Evolutionary conservation across 2,888 invertebrate genomes (phyloP).

Genomic region (Andricus curvator): DNA sequence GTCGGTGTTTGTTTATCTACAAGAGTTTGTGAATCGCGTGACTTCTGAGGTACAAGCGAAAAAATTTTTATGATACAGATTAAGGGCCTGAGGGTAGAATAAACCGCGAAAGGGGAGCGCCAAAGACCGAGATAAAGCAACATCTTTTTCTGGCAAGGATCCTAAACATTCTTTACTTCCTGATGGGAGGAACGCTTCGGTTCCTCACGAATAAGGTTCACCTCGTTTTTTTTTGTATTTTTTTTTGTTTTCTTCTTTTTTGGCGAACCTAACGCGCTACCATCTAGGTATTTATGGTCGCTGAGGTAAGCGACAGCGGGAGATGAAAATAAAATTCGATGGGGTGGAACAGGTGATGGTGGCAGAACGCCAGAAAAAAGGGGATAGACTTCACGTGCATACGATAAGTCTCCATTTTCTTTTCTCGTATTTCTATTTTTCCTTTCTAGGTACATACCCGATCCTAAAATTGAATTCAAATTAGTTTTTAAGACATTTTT

Average conservation of each 20-base stretch:
- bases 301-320: constrained; percentile 49
- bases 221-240: background rate
- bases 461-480: too few relatives aligned
- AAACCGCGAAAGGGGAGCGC: background rate
- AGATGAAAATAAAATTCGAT: constrained; percentile 69
- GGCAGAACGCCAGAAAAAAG: constrained; percentile 68
- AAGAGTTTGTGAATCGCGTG: constrained; percentile 26
- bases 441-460: too few relatives aligned
- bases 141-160: constrained; percentile 11
- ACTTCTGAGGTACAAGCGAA: constrained; percentile 13
- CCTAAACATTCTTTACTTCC: constrained; percentile 27
- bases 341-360: constrained; percentile 69
- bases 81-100: background rate
- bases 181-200: constrained; percentile 19
- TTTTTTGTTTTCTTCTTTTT: constrained; percentile 37
- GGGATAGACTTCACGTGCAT: constrained; percentile 63
- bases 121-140: background rate
- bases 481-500: too few relatives aligned
- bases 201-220: constrained; percentile 5
- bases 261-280: constrained; percentile 46
- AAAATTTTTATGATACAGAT: background rate
- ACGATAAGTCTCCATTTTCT: constrained; percentile 66
- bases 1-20: constrained; percentile 21
- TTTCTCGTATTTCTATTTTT: too few relatives aligned
- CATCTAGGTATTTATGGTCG: constrained; percentile 63